phyloP scores from a whole-genome alignment of 2,113 vertebrate genomes.

The Bothrops jararaca region DNA sequence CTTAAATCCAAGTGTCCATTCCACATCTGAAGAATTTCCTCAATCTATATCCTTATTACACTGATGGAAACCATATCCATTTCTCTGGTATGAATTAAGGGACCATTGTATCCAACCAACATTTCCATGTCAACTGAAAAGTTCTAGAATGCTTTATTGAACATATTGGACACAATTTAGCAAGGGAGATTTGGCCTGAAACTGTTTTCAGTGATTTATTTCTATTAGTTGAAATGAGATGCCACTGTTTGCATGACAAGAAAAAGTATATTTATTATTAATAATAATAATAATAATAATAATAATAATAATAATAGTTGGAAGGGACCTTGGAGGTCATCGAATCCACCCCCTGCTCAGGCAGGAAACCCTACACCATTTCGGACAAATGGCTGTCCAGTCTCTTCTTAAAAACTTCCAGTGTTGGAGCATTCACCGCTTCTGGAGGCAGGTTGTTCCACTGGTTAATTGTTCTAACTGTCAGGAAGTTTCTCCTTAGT shows the following conservation, averaged over 20 bases:
- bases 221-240: neutral
- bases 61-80: neutral
- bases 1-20: neutral
- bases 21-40: neutral
- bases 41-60: neutral
- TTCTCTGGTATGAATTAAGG: neutral
- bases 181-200: neutral
- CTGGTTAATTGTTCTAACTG: too few species aligned
- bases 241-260: neutral
- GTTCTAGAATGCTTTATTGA: neutral
- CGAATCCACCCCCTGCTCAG: too few species aligned
- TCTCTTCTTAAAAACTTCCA: too few species aligned
- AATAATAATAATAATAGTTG: too few species aligned
- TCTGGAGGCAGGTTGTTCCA: too few species aligned
- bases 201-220: neutral
- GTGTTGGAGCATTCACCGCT: too few species aligned
- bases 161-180: neutral
- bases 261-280: neutral
- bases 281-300: too few species aligned
- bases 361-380: too few species aligned
- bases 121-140: neutral
- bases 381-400: too few species aligned
- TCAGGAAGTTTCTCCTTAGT: too few species aligned
- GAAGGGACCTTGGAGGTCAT: too few species aligned
- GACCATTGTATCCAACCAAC: neutral